Evolutionary conservation across 2,113 vertebrate species (phyloP), one percentile per base, ranked within the genome.

Genomic region (Dasyurus viverrinus): DNA sequence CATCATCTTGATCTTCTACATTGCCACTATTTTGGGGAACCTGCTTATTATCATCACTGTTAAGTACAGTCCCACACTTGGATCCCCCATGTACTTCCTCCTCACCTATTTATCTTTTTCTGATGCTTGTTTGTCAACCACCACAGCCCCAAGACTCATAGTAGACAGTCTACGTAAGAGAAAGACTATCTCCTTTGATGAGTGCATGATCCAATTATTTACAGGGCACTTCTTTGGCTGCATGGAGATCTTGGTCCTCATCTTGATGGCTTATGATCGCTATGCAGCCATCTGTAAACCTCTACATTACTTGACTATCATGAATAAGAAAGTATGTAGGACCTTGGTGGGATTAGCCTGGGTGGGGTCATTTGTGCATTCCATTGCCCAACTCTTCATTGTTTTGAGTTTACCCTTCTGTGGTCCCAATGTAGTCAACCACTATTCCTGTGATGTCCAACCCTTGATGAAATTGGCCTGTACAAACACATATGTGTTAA

Each of bases 371-470:
- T 96, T 92, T 36, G 16, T 95, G 2, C 92, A 94, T 84, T 96
- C 95, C 14, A 92, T 47, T 23, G 92, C 89, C 68, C 55, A 97
- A 23, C 92, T 94, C 54, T 27, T 96, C 14, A 55, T 94, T 8
- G 26, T 68, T 57, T 94, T 93, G 54, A n/a, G 8, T 3, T 26
- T 95, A 68, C 89, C 92, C 6, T 96, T 96, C 89, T 97, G 95
- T 94, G 97, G 96, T 26, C 89, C 93, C 11, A 96, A 93, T 93
- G 6, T 94, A 48, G 94, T 96, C 53, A 92, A 97, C 60, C 93
- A 95, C 48, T 97, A 94, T 36, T 96, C 89, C 24, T 97, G 96
- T 90, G 95, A 97, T 89, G 25, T 97, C 16, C 91, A 95, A 30
- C 94, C 97, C 0, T 47, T 96, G 42, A 26, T 96, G 89, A 92